Evolutionary conservation across 2,888 invertebrate genomes (phyloP).

Genomic region (Amphipyra tragopoginis): DNA sequence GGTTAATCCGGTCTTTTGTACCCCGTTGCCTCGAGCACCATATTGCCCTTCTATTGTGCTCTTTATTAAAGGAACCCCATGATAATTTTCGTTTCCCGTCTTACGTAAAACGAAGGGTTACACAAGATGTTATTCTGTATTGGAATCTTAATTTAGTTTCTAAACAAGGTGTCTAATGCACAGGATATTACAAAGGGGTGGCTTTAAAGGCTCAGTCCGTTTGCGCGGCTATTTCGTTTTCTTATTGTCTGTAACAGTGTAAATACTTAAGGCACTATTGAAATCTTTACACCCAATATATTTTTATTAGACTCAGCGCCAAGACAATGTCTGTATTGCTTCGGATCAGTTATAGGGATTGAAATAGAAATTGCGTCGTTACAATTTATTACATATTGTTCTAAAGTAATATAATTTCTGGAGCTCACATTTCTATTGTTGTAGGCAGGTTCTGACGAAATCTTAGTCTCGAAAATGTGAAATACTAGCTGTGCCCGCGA

Average conservation of each 20-base stretch:
- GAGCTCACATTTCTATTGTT: neutral
- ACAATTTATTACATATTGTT: constrained; percentile 16
- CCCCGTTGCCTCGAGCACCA: constrained; percentile 64
- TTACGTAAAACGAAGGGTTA: constrained; percentile 64
- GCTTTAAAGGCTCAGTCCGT: constrained; percentile 24
- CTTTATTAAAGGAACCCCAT: constrained; percentile 70
- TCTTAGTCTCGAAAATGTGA: too few relatives aligned
- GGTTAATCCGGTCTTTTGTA: constrained; percentile 69
- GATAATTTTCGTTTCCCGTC: constrained; percentile 64
- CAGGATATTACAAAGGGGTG: constrained; percentile 37
- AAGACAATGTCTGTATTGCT: constrained; percentile 15
- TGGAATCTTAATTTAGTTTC: constrained; percentile 59
- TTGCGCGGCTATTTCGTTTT: constrained; percentile 12
- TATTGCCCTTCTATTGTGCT: constrained; percentile 70
- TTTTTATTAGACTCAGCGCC: constrained; percentile 42
- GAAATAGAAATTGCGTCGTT: constrained; percentile 19
- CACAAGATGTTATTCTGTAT: constrained; percentile 52
- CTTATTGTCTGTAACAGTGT: constrained; percentile 27
- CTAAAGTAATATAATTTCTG: constrained; percentile 4
- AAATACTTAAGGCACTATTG: constrained; percentile 41
- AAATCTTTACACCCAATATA: constrained; percentile 42
- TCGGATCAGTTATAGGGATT: constrained; percentile 2
- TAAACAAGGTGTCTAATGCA: constrained; percentile 56
- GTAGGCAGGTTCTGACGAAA: too few relatives aligned
- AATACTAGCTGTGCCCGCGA: too few relatives aligned